Evolutionary conservation across 1,140 invertebrate genomes (phyloP).

Genomic region (Panonychus citri): DNA sequence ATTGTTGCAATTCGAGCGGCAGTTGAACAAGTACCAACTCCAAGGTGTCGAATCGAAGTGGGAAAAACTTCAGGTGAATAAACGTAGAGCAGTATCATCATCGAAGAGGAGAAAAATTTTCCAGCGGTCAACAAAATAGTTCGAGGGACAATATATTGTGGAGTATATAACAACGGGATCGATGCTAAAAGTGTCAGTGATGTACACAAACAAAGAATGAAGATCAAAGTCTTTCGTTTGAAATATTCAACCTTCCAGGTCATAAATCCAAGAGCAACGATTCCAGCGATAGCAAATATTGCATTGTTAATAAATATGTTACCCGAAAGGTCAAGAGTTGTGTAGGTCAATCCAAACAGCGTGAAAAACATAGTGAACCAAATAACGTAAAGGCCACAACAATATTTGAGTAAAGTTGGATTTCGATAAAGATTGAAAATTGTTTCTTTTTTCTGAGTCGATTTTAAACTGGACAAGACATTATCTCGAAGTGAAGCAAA

Average conservation of each 20-base stretch:
- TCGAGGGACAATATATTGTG: too few relatives aligned
- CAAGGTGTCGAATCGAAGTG: slow-evolving; percentile 28
- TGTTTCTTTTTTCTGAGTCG: background rate
- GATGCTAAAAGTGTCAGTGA: background rate
- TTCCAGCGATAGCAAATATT: slow-evolving; percentile 48
- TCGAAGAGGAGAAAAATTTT: too few relatives aligned
- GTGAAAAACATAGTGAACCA: slow-evolving; percentile 19
- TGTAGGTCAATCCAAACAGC: slow-evolving; percentile 26
- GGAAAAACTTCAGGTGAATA: slow-evolving; percentile 62
- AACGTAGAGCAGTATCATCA: slow-evolving; percentile 35
- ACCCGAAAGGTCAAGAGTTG: background rate
- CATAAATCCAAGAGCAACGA: slow-evolving; percentile 33
- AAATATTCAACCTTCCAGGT: background rate
- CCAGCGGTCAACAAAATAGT: too few relatives aligned
- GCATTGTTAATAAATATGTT: background rate
- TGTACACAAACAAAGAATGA: background rate
- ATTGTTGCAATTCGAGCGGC: slow-evolving; percentile 21
- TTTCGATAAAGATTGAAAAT: slow-evolving; percentile 10
- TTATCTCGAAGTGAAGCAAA: background rate
- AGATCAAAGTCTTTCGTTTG: background rate
- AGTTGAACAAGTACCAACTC: slow-evolving; percentile 20
- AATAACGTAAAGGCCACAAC: slow-evolving; percentile 11
- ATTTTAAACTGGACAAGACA: background rate
- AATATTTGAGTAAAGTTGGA: slow-evolving; percentile 11
- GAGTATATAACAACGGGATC: background rate